phyloP scores from a whole-genome alignment of 2,888 invertebrate genomes.

The Lucinisca nassula region DNA sequence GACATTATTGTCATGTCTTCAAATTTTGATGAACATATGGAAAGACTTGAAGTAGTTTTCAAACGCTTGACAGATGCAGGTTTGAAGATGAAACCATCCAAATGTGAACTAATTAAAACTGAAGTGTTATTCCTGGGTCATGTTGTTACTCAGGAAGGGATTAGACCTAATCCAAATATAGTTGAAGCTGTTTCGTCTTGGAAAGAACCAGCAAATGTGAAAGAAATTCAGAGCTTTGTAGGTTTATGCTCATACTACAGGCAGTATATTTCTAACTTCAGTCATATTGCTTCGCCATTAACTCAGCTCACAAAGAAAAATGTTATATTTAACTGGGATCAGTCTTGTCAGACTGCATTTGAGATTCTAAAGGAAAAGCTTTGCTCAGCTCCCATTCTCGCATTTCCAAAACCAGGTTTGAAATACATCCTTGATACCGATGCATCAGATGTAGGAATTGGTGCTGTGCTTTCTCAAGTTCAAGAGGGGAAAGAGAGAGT shows the following conservation, averaged over 20 bases:
- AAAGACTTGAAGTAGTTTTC: constrained; percentile 49
- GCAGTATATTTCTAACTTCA: too few relatives aligned
- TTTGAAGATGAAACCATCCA: constrained; percentile 57
- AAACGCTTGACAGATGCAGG: constrained; percentile 42
- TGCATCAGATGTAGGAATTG: constrained; percentile 65
- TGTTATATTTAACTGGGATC: background rate
- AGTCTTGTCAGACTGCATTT: too few relatives aligned
- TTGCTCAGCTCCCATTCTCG: constrained; percentile 55
- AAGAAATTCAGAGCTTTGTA: constrained; percentile 36
- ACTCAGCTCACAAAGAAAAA: too few relatives aligned
- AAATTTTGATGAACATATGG: constrained; percentile 55
- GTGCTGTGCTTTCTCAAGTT: constrained; percentile 65
- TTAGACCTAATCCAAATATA: constrained; percentile 42
- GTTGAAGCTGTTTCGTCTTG: constrained; percentile 32
- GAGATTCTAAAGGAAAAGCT: constrained; percentile 26
- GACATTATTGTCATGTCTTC: constrained; percentile 61
- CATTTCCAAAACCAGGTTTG: constrained; percentile 47
- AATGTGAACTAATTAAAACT: constrained; percentile 49
- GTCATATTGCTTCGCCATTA: too few relatives aligned
- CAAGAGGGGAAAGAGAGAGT: constrained; percentile 68
- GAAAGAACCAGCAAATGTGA: constrained; percentile 35
- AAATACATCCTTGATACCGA: constrained; percentile 70
- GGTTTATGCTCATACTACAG: constrained; percentile 60
- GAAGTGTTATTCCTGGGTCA: constrained; percentile 56
- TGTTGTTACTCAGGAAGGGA: constrained; percentile 48